These are phyloP conservation scores for Rhamphomyia laevipes DNA, from an alignment of 2,888 invertebrate species.

Conservation along the genomic window DNA sequence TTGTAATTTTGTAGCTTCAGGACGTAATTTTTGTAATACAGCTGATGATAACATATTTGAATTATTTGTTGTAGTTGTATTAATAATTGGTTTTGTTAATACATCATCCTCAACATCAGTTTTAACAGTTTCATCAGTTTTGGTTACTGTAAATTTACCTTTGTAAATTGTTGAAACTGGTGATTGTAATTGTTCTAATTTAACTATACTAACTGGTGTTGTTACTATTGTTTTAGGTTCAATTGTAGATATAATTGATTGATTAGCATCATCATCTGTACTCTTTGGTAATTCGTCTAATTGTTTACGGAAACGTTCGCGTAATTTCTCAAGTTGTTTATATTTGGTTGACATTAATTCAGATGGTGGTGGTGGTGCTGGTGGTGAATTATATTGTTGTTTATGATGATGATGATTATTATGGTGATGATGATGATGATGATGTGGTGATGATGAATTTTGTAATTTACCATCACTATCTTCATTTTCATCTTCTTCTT, in stretches of 20 bases:
- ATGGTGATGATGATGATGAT: constrained; percentile 10
- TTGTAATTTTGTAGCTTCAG: constrained; percentile 29
- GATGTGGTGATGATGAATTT: constrained; percentile 18
- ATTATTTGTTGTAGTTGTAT: neutral
- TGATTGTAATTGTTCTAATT: neutral
- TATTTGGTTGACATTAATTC: constrained; percentile 29
- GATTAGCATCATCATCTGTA: neutral
- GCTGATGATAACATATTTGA: constrained; percentile 8
- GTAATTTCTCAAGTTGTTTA: constrained; percentile 28
- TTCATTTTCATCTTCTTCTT: constrained; percentile 75
- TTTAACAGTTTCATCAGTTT: constrained; percentile 29
- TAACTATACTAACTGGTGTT: neutral
- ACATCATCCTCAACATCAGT: neutral
- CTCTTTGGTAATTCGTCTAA: constrained; percentile 30
- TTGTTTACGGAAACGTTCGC: constrained; percentile 35
- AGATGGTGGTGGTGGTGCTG: constrained; percentile 27
- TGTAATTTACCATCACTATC: constrained; percentile 25
- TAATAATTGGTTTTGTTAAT: neutral
- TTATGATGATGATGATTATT: constrained; percentile 8
- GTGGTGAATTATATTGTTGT: constrained; percentile 12
- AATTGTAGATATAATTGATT: neutral
- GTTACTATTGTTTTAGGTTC: neutral
- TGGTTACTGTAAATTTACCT: constrained; percentile 45
- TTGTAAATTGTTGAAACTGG: constrained; percentile 32
- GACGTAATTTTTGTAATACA: constrained; percentile 21